These are phyloP conservation scores for Pitta sordida DNA, from an alignment of 2,113 vertebrate species.

Conservation along the genomic window DNA sequence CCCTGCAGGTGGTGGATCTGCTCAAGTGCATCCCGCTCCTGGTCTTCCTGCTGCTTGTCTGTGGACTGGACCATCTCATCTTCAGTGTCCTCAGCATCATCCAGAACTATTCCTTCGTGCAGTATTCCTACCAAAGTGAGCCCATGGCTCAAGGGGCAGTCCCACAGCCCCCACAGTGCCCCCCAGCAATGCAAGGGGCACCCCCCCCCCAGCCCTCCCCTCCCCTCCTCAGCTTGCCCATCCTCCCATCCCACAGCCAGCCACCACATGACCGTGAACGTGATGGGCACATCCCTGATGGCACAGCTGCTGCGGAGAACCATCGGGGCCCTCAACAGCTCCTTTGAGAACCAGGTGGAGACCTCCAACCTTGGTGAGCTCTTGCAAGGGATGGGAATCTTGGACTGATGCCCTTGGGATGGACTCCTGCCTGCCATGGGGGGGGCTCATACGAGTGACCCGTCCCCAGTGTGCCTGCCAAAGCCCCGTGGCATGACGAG, in stretches of 20 bases:
- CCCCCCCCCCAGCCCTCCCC: not conserved
- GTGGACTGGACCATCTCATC: conserved; percentile 74
- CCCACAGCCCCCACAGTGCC: not conserved
- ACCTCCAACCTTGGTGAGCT: conserved; percentile 75
- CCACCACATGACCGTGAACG: conserved; percentile 79
- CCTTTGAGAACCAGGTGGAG: conserved; percentile 57
- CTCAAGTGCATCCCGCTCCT: conserved; percentile 66
- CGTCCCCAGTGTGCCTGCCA: conserved; percentile 72
- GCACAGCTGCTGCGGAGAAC: conserved; percentile 79
- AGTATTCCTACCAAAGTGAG: conserved; percentile 84
- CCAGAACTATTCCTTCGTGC: conserved; percentile 73
- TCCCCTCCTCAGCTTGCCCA: rapidly evolving
- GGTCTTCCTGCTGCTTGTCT: conserved; percentile 72
- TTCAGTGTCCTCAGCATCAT: conserved; percentile 78
- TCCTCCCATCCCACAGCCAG: conserved; percentile 65
- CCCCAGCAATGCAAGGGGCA: not conserved
- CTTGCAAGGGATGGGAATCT: rapidly evolving
- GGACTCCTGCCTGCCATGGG: rapidly evolving
- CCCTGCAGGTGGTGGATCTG: conserved; percentile 66
- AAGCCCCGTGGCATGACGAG: conserved; percentile 39
- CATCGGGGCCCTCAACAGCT: conserved; percentile 81
- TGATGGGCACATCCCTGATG: conserved; percentile 82
- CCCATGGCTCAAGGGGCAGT: not conserved
- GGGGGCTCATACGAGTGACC: rapidly evolving
- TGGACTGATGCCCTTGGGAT: too few relatives aligned